Evolutionary conservation across 2,113 vertebrate species (phyloP), one percentile per base, ranked within the genome.

Genomic region (Colaptes auratus): DNA sequence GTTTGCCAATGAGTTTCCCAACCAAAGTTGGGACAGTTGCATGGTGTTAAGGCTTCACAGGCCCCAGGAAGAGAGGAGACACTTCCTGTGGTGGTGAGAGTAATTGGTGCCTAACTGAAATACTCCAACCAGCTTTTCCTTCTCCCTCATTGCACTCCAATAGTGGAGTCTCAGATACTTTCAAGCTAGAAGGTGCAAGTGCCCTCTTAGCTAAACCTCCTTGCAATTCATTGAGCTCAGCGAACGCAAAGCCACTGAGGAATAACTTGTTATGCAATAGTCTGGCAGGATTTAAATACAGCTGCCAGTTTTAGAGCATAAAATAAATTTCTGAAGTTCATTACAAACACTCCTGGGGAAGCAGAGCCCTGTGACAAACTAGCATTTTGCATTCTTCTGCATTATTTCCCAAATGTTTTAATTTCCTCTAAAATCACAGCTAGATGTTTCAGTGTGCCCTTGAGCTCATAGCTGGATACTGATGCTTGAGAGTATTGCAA

Each of bases 201-300:
- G 50, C 27, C 71, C 88, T 82, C 79, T 90, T 52, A 42, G 53
- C 52, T 71, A 91, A 83, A 88, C 16, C 0, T 3, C 64, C 79
- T 80, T 25, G 36, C 55, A 59, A 90, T 76, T 88, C 39, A 59
- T 52, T 56, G n/a, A 67, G 69, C 65, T 82, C 64, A 74, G 69
- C 58, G 85, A 93, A 88, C 25, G 61, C 76, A 88, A 88, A 81
- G 58, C 23, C 53, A 65, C 81, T 3, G 33, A 92, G 66, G 81
- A 86, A 53, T 80, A 63, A 78, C 67, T 94, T 75, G 72, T 80
- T 92, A 74, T 36, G 88, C 77, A 77, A 81, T 16, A 90, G 79
- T 74, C 87, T 82, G 61, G 58, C 61, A 92, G 77, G 53, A 72
- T 75, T 94, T 72, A 93, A 90, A 83, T 36, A 91, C 36, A 78